Evolutionary conservation across 2,113 vertebrate species (phyloP).

Genomic region (Neolamprologus kungweensis): DNA sequence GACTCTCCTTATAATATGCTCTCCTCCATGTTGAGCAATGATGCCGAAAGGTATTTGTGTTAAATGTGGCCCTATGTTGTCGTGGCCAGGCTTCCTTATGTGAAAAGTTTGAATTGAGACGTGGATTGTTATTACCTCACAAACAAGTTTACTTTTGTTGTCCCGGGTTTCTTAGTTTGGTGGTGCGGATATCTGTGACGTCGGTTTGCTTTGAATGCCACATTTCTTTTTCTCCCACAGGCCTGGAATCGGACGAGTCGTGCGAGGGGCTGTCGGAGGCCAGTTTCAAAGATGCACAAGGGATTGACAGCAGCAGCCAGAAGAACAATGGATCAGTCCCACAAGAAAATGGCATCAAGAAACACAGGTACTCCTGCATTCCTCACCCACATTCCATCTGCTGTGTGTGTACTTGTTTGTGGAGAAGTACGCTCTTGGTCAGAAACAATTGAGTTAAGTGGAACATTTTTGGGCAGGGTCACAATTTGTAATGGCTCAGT

Average conservation of each 20-base stretch:
- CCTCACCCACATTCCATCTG: not conserved
- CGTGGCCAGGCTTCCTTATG: not conserved
- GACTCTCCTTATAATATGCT: not conserved
- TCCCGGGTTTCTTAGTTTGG: not conserved
- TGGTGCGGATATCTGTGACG: not conserved
- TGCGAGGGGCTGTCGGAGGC: slow-evolving; percentile 85
- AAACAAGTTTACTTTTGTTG: not conserved
- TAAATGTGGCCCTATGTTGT: not conserved
- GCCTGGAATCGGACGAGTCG: slow-evolving; percentile 94
- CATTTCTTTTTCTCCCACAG: slow-evolving; percentile 50
- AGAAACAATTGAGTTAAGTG: not conserved
- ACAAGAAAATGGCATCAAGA: slow-evolving; percentile 90
- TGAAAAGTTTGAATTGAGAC: not conserved
- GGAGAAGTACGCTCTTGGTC: not conserved
- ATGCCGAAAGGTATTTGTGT: not conserved
- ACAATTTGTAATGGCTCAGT: not conserved
- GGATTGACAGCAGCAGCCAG: slow-evolving; percentile 64
- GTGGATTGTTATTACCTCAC: not conserved
- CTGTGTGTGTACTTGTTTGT: not conserved
- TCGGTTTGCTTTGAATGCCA: not conserved
- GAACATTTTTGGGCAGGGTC: not conserved
- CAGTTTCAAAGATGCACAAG: slow-evolving; percentile 78
- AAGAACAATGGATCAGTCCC: slow-evolving; percentile 73
- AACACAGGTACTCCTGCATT: slow-evolving; percentile 79
- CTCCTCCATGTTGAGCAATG: not conserved